phyloP scores from a whole-genome alignment of 2,797 vertebrate genomes.

The Dendrocincla fuliginosa region DNA sequence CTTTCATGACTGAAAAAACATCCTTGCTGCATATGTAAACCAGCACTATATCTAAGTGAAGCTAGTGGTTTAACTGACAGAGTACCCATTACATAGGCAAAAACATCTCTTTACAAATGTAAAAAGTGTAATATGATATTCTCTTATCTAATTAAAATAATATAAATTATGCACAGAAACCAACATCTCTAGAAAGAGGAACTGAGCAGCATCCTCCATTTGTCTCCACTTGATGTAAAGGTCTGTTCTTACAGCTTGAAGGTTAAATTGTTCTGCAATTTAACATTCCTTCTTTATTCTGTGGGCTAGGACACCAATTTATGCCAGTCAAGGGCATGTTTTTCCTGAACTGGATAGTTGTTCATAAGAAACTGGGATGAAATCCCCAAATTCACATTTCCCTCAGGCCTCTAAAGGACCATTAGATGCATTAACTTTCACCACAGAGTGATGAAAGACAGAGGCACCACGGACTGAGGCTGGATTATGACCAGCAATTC shows the following conservation, averaged over 20 bases:
- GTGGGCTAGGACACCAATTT: neutral
- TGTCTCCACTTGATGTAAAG: neutral
- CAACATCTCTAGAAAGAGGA: neutral
- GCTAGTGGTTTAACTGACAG: neutral
- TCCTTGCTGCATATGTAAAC: neutral
- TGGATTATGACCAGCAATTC: neutral
- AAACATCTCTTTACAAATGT: neutral
- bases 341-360: neutral
- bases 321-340: neutral
- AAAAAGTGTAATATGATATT: constrained; percentile 8
- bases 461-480: neutral
- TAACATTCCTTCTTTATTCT: neutral
- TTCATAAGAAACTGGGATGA: neutral
- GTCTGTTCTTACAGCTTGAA: neutral
- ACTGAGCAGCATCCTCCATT: neutral
- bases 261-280: neutral
- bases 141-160: constrained; percentile 36
- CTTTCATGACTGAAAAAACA: neutral
- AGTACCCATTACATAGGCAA: neutral
- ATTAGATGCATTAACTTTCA: neutral
- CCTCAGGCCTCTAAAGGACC: neutral
- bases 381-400: neutral
- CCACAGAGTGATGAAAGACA: neutral
- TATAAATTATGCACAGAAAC: neutral
- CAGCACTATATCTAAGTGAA: neutral